Base-by-base conservation (phyloP, 2,113 vertebrate species). In the Pachyramphus minor region DNA sequence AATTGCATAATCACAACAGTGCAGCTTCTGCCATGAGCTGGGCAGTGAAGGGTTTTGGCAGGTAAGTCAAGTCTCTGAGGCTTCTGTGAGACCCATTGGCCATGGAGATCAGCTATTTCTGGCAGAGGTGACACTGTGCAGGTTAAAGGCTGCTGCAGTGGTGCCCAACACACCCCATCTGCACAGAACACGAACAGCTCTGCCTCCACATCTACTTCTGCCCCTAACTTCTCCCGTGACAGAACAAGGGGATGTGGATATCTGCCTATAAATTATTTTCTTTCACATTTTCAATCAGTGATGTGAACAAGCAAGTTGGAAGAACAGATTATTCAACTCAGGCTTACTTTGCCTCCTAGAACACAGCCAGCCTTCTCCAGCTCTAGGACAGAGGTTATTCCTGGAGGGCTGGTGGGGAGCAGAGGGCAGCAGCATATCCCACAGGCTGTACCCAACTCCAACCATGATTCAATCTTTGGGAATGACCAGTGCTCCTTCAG, bases 101-200 rank as follows among this genome's bases (percentile, higher is more conserved):
- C 76, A 60, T 0, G 0, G 59, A 44, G 24, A 59, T 5, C 16
- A 37, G 14, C 9, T 6, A 6, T 5, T 10, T 5, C 3, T 2
- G 23, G 56, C 69, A 75, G 56, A 81, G 63, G 27, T 2, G 44
- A 35, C 39, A 28, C 3, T 2, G 53, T 11, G 31, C 55, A 56
- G 55, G 55, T 56, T 17, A 12, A 23, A 33, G 31, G 76, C 33
- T 22, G 52, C 73, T 22, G 47, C 73, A 58, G 12, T 7, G 28
- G 7, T 5, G 24, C 33, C 71, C 73, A 39, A 25, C 59, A 31
- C 59, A 9, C 4, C 67, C 67, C 63, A 47, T 14, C 24, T 14
- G 56, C 56, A 39, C n/a, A n/a, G 17, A 53, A 47, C 45, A 83
- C 55, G 33, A 50, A 24, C 47, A 47, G 44, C 60, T 78, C 62